phyloP scores from a whole-genome alignment of 2,888 invertebrate species.

The Acanthosepion lycidas region DNA sequence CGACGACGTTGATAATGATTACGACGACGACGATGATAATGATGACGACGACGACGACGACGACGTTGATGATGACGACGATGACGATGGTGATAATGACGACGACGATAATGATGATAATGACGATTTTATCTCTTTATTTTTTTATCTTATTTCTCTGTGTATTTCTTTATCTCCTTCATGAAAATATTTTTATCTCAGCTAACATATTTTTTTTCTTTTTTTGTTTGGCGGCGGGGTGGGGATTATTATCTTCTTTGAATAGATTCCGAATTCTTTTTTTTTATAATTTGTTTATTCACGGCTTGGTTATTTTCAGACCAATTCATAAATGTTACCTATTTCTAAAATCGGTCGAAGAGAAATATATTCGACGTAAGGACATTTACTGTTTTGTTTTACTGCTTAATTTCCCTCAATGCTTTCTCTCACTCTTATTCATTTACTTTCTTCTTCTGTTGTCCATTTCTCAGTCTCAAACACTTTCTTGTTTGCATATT shows the following conservation, averaged over 20 bases:
- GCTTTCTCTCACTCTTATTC: background rate
- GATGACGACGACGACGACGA: too few species aligned
- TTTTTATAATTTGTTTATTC: background rate
- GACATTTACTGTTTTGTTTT: background rate
- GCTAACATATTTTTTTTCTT: background rate
- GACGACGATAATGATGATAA: too few species aligned
- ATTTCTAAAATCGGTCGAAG: background rate
- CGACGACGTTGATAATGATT: too few species aligned
- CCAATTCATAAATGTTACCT: background rate
- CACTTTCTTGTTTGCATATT: background rate
- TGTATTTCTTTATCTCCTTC: background rate
- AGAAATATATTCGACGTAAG: background rate
- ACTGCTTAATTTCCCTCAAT: background rate
- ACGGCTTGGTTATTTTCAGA: background rate
- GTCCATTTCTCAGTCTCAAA: background rate
- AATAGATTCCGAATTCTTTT: background rate
- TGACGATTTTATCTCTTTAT: background rate
- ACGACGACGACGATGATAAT: too few species aligned
- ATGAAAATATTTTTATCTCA: background rate
- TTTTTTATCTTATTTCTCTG: background rate
- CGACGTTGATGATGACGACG: too few species aligned
- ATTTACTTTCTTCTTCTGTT: background rate
- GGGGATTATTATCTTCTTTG: background rate
- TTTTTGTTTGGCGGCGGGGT: background rate
- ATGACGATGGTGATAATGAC: too few species aligned